Evolutionary conservation across 2,797 vertebrate species (phyloP), one percentile per base, ranked within the genome.

Genomic region (Crenuchus spilurus): DNA sequence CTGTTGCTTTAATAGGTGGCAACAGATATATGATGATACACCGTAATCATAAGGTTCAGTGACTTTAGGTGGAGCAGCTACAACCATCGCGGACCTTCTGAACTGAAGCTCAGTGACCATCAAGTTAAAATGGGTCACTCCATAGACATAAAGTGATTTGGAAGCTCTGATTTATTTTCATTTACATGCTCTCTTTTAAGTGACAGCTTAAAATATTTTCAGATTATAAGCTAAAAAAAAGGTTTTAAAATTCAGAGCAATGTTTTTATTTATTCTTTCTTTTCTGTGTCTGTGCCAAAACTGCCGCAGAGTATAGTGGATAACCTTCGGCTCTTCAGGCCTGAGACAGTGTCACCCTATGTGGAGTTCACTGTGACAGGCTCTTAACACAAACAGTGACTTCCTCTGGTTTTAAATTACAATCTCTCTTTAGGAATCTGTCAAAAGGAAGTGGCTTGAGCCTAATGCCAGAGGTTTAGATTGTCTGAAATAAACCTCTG

Each of bases 321-420:
- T 51, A 18, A 44, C 33, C 62, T 57, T 74, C 24, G 26, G 20
- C 51, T 62, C 62, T 73, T 46, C 31, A 26, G 55, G 9, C 13
- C 52, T 76, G 41, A 68, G 67, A 31, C 41, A 52, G 30, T 48
- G 54, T 46, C 20, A 55, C 46, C 44, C 20, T 13, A 18, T 39
- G 26, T 30, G 30, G 33, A 48, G 14, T 35, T 11, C 8, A 31
- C 8, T 57, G 57, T 58, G 68, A 60, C 74, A 70, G 33, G 4
- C 61, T 70, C 54, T 51, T 28, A 74, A 63, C 26, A 69, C 11
- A 66, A 69, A 72, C 55, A 74, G 46, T n/a, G 18, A 64, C 73
- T 60, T 70, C 68, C 46, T 54, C 26, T 60, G 54, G 49, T 58
- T 63, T 77, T 54, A 52, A 58, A 77, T 72, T 46, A 75, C 70